A percentile compares a stretch with the other conserved stretches of the same genome.
Conservation (phyloP, 2,888 invertebrate species). For the Synergus laeviventris region DNA sequence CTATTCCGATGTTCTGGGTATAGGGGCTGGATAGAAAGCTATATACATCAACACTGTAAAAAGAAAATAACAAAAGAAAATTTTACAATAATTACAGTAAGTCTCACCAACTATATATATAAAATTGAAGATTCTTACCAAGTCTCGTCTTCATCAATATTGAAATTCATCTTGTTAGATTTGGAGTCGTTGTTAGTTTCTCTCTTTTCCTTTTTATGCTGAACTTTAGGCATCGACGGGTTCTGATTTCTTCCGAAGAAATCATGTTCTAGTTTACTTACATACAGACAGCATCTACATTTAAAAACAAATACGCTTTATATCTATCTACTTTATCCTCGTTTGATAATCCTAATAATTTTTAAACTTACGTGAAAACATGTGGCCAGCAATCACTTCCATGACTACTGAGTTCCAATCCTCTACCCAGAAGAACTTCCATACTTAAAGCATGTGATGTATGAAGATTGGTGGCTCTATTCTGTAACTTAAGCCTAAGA, state of each 20-base stretch:
- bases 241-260: slow-evolving; percentile 90
- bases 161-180: slow-evolving; percentile 79
- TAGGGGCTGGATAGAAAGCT: slow-evolving; percentile 86
- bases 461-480: slow-evolving; percentile 85
- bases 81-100: neutral
- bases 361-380: slow-evolving; percentile 83
- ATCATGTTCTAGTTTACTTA: slow-evolving; percentile 93
- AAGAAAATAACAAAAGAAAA: slow-evolving; percentile 8
- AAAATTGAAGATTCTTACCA: slow-evolving; percentile 78
- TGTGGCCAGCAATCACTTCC: slow-evolving; percentile 97
- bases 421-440: slow-evolving; percentile 91
- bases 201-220: slow-evolving; percentile 80
- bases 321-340: too few relatives aligned
- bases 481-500: slow-evolving; percentile 74
- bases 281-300: slow-evolving; percentile 89
- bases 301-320: neutral
- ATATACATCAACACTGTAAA: slow-evolving; percentile 87
- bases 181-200: slow-evolving; percentile 79
- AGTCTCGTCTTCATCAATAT: slow-evolving; percentile 84
- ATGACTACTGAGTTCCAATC: slow-evolving; percentile 93
- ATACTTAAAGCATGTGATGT: slow-evolving; percentile 94
- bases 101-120: neutral
- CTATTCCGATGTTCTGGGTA: slow-evolving; percentile 77
- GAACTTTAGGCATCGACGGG: slow-evolving; percentile 81
- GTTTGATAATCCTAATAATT: neutral